Evolutionary conservation across 2,888 invertebrate genomes (phyloP).

Genomic region (Phanerotoma sp.): DNA sequence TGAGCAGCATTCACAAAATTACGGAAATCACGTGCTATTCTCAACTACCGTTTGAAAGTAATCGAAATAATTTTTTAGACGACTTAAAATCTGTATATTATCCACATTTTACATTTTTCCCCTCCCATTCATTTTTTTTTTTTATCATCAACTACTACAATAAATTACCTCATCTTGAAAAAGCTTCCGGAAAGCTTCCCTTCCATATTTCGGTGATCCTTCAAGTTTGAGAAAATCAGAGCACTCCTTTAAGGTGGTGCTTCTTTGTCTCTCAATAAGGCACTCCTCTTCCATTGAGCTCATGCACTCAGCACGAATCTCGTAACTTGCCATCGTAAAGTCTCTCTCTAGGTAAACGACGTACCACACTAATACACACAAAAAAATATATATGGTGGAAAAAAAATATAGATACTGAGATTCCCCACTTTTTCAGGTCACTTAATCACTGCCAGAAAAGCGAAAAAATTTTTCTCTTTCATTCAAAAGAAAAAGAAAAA

Average conservation of each 20-base stretch:
- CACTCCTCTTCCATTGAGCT: slow-evolving; percentile 74
- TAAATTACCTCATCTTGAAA: slow-evolving; percentile 70
- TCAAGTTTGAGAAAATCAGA: slow-evolving; percentile 67
- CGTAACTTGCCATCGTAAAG: slow-evolving; percentile 32
- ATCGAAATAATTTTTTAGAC: too few species aligned
- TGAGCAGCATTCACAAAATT: too few species aligned
- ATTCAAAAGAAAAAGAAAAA: not conserved
- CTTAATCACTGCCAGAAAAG: not conserved
- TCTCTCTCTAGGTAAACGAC: slow-evolving; percentile 1
- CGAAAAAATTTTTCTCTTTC: not conserved
- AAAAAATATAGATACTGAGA: not conserved
- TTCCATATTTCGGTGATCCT: slow-evolving; percentile 62
- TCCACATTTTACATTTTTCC: too few species aligned
- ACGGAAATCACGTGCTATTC: too few species aligned
- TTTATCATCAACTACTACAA: not conserved
- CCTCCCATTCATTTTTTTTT: too few species aligned
- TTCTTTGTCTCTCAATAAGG: slow-evolving; percentile 64
- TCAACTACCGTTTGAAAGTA: too few species aligned
- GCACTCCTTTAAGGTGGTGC: slow-evolving; percentile 66
- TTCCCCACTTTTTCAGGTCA: slow-evolving; percentile 6
- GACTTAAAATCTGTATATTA: too few species aligned
- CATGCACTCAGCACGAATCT: slow-evolving; percentile 52
- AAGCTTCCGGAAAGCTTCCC: slow-evolving; percentile 66
- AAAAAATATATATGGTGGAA: not conserved
- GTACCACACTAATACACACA: not conserved